phyloP scores from a whole-genome alignment of 2,797 vertebrate genomes.

The Lateolabrax maculatus region DNA sequence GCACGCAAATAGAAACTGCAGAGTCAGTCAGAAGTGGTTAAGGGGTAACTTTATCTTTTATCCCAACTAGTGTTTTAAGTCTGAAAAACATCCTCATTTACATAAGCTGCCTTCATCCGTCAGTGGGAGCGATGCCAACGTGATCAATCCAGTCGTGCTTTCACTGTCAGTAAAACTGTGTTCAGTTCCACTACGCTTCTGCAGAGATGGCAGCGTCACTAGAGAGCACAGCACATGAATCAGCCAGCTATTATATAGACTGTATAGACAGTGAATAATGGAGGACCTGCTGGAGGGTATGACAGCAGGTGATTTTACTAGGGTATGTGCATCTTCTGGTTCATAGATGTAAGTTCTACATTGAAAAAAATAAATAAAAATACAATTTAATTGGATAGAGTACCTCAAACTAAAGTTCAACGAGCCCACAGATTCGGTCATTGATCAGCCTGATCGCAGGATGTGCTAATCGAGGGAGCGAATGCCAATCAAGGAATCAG shows the following conservation, averaged over 20 bases:
- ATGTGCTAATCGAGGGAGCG: not conserved
- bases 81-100: conserved; percentile 20
- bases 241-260: conserved; percentile 41
- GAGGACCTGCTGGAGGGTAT: conserved; percentile 17
- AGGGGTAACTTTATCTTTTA: not conserved
- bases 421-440: not conserved
- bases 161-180: conserved; percentile 39
- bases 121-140: conserved; percentile 1
- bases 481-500: too few relatives aligned
- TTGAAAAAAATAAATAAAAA: not conserved
- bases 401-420: not conserved
- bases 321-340: conserved; percentile 20
- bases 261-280: conserved; percentile 50
- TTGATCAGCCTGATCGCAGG: not conserved
- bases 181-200: conserved; percentile 33
- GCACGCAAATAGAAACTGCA: not conserved
- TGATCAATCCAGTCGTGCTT: conserved; percentile 40
- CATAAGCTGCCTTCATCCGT: conserved; percentile 40
- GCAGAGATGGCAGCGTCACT: conserved; percentile 34
- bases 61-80: conserved; percentile 26
- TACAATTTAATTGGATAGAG: not conserved
- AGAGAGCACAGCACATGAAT: conserved; percentile 49
- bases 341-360: conserved; percentile 8
- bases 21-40: not conserved
- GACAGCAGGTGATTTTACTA: conserved; percentile 27